A percentile compares a stretch with the other conserved stretches of the same genome.
Evolutionary conservation across 2,797 vertebrate species (phyloP).

Genomic region (Petrocephalus schoutedeni): DNA sequence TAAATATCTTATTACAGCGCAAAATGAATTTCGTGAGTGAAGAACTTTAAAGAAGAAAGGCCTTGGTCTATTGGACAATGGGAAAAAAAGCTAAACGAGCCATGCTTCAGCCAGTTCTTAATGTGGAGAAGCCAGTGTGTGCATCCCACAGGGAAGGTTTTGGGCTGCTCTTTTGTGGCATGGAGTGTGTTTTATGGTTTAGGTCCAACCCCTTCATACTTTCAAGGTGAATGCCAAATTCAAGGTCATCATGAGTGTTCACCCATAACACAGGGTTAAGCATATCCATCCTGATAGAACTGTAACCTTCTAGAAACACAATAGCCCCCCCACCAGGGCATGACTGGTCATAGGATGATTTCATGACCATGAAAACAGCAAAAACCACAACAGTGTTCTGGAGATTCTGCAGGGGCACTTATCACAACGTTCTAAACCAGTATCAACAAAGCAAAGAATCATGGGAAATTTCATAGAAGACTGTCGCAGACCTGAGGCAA

Average conservation of each 20-base stretch:
- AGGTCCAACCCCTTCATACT: background rate
- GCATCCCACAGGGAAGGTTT: background rate
- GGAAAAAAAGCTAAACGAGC: background rate
- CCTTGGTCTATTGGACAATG: background rate
- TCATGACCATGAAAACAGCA: background rate
- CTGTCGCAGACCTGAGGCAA: background rate
- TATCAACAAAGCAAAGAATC: background rate
- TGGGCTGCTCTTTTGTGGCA: background rate
- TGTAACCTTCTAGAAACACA: background rate
- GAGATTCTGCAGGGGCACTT: background rate
- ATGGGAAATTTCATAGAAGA: background rate
- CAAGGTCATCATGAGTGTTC: background rate
- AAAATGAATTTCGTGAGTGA: background rate
- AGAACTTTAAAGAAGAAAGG: background rate
- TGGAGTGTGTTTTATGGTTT: background rate
- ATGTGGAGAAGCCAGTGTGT: background rate
- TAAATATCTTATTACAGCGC: conserved; percentile 22
- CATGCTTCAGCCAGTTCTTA: background rate
- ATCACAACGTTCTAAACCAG: background rate
- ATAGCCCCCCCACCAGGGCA: background rate
- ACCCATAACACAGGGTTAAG: background rate
- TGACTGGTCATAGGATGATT: background rate
- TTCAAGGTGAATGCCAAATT: background rate
- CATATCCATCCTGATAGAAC: background rate
- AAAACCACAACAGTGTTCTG: background rate